Evolutionary conservation across 2,113 vertebrate species (phyloP).

Genomic region (Perccottus glenii): DNA sequence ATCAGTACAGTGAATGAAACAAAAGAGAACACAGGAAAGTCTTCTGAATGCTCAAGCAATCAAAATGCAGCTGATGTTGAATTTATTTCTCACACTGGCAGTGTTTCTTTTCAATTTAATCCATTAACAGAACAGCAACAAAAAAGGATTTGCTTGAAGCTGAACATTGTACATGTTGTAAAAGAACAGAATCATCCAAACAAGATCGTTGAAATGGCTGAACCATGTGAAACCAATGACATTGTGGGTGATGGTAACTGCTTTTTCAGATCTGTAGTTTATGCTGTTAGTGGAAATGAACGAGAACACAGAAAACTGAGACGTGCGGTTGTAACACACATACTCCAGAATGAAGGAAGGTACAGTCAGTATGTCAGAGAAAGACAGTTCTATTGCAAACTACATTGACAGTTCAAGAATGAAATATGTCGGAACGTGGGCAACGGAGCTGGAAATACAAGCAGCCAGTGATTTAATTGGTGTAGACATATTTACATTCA

Average conservation of each 20-base stretch:
- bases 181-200: no score
- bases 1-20: no score
- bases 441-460: neutral
- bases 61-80: no score
- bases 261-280: neutral
- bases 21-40: no score
- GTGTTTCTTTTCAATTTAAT: no score
- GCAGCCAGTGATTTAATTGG: neutral
- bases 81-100: no score
- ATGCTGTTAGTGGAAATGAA: neutral
- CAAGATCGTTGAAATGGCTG: no score
- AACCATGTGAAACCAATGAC: neutral
- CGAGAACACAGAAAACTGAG: neutral
- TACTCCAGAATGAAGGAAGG: neutral
- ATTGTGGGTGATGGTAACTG: neutral
- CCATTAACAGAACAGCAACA: no score
- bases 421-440: neutral
- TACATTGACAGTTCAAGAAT: neutral
- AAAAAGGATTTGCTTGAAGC: no score
- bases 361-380: neutral
- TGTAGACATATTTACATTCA: neutral
- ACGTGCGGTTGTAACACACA: neutral
- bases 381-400: neutral
- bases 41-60: no score
- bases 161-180: no score